phyloP scores from a whole-genome alignment of 2,113 vertebrate genomes.

The Corynorhinus townsendii region DNA sequence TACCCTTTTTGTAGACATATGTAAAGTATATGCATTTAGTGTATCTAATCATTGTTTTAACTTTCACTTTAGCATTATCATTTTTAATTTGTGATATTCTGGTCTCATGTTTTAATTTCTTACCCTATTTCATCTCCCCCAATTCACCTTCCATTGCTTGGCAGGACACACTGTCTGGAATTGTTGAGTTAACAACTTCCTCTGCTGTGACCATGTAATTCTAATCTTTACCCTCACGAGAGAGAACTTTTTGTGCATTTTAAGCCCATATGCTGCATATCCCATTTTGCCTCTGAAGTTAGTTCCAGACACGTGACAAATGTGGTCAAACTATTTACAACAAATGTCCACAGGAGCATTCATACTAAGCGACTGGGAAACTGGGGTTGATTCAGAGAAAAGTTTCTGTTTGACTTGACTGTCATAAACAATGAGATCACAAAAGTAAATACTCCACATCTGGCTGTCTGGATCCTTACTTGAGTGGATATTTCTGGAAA shows the following conservation, averaged over 20 bases:
- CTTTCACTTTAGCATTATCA: conserved; percentile 13
- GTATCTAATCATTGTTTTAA: not conserved
- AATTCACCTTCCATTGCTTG: conserved; percentile 33
- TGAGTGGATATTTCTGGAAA: conserved; percentile 46
- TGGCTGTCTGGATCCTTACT: conserved; percentile 64
- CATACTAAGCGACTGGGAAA: conserved; percentile 21
- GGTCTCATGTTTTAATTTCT: conserved; percentile 40
- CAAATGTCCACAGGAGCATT: conserved; percentile 44
- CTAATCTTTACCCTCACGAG: conserved; percentile 55
- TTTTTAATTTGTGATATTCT: conserved; percentile 5
- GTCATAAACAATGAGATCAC: conserved; percentile 62
- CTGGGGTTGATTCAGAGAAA: conserved; percentile 17
- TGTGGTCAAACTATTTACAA: conserved; percentile 34
- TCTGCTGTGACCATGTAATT: conserved; percentile 65
- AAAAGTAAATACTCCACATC: conserved; percentile 72
- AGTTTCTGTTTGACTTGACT: conserved; percentile 71
- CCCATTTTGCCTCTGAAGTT: conserved; percentile 38
- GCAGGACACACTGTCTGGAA: conserved; percentile 72
- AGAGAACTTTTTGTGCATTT: conserved; percentile 63
- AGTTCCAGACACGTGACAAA: conserved; percentile 46
- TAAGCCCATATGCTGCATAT: not conserved
- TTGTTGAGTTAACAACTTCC: conserved; percentile 73
- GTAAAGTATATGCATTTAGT: not conserved
- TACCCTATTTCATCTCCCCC: not conserved
- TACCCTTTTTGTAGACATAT: not conserved